Evolutionary conservation across 1,140 invertebrate genomes (phyloP), one percentile per base, ranked within the genome.

Genomic region (Nephotettix cincticeps): DNA sequence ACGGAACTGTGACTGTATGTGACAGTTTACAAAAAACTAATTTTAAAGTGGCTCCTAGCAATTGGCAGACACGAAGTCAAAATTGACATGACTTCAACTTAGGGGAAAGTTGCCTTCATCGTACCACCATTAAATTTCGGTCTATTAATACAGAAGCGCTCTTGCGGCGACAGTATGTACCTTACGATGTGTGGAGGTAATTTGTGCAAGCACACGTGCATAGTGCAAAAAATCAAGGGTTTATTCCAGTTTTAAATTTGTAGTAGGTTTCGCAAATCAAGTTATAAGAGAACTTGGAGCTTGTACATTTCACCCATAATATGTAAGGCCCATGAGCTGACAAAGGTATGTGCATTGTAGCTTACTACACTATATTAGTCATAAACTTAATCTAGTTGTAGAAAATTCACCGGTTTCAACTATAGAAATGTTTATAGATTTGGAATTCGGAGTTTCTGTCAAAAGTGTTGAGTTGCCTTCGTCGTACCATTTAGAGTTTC

Each of bases 401-500:
- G 2, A 9, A 25, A 61, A 61, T 17, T 25, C 21, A 1, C 56
- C 21, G 21, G 56, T 29, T 29, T 61, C 21, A 29, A 25, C 4
- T 27, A 27, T 29, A 61, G 56, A 19, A 17, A 25, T 61, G 21
- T 25, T 61, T 25, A 29, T 61, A 9, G 56, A 27, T 61, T 61
- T 25, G 56, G 56, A 25, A 25, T 61, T 29, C 3, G 17, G 56
- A 61, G 28, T 61, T 61, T 17, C 28, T 61, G 14, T 13, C 21
- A 3, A 61, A 27, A 61, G 3, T 23, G 21, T 25, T 27, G 56
- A 25, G 21, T 61, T 61, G 56, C 21, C 21, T 9, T 61, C 28
- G 56, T 61, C 56, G 56, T 61, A 61, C 56, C 17, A 1, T 2
- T 61, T 61, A 3, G 30, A 66, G 64, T 66, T 66, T 66, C 64